Evolutionary conservation across 2,113 vertebrate species (phyloP).

Genomic region (Paramisgurnus dabryanus): DNA sequence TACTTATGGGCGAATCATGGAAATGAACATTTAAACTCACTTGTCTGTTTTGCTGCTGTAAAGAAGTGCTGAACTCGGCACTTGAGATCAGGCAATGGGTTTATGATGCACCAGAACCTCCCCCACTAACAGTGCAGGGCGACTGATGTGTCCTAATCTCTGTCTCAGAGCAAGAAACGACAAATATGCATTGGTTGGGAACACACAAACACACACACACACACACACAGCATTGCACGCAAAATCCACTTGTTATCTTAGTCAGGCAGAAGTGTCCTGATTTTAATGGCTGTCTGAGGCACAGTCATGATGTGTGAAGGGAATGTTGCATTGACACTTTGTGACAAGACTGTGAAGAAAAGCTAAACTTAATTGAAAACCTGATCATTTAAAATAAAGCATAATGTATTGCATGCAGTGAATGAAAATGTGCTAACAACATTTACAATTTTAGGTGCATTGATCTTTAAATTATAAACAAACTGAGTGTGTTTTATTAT

Average conservation of each 20-base stretch:
- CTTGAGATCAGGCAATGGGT: slow-evolving; percentile 24
- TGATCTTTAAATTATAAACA: too few relatives aligned
- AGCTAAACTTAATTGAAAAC: slow-evolving; percentile 36
- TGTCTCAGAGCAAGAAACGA: slow-evolving; percentile 38
- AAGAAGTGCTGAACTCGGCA: slow-evolving; percentile 40
- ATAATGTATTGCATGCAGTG: background rate
- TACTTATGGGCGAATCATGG: background rate
- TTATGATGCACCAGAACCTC: slow-evolving; percentile 23
- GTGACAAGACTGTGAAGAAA: slow-evolving; percentile 30
- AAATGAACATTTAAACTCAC: slow-evolving; percentile 25
- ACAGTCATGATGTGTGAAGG: slow-evolving; percentile 24
- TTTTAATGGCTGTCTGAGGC: slow-evolving; percentile 44
- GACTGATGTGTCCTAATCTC: slow-evolving; percentile 40
- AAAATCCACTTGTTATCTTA: slow-evolving; percentile 51
- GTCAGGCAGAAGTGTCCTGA: slow-evolving; percentile 40
- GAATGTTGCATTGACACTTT: slow-evolving; percentile 30
- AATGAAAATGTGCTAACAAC: background rate
- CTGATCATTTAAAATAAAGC: slow-evolving; percentile 15
- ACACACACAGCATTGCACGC: slow-evolving; percentile 5
- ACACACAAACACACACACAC: slow-evolving; percentile 27
- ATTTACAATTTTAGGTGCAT: background rate
- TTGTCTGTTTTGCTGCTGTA: slow-evolving; percentile 14
- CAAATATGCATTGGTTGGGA: slow-evolving; percentile 35
- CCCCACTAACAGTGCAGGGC: background rate
- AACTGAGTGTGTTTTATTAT: too few relatives aligned